Base-by-base conservation (phyloP, 2,797 vertebrate species). In the Tragelaphus eurycerus region DNA sequence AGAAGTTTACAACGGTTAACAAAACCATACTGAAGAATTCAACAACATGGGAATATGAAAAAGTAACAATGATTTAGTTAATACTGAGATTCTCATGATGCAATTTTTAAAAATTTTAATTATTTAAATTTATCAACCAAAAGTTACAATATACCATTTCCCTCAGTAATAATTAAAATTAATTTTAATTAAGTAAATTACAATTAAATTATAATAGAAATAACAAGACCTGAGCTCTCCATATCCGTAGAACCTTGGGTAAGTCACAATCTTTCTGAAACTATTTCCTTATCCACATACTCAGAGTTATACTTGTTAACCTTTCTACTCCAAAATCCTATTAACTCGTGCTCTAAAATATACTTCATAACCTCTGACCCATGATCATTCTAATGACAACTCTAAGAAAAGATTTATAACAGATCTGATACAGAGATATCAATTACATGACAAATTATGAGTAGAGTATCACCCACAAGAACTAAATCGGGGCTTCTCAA, bases 121-220 rank as follows among this genome's bases (percentile, higher is more conserved):
- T 55, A 54, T 27, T 82, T 90, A 88, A 55, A 71, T 57, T 16
- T 82, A 93, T 76, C 81, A 93, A 79, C 31, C 9, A 93, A 82
- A 96, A 60, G 57, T 92, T n/a, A 87, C 59, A 87, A 7, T 96
- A 94, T 83, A 83, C 2, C 21, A 38, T 55, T 94, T 95, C 9
- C 55, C 55, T 96, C n/a, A 67, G 52, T 89, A 86, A 91, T 34
- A 52, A 84, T 15, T 96, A 74, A 86, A 94, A 82, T 29, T 83
- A 94, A 94, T 84, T 95, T 94, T 92, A 95, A 92, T 83, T 92
- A 85, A 93, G 6, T 19, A 71, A 92, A 62, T 62, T 93, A 87
- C 97, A 93, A 96, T 59, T 86, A 93, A 86, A 78, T 50, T 59
- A 74, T 57, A 57, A 59, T 9, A 92, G 34, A 97, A 85, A 74